Evolutionary conservation across 2,797 vertebrate species (phyloP), one percentile per base, ranked within the genome.

Genomic region (Dryobates pubescens): DNA sequence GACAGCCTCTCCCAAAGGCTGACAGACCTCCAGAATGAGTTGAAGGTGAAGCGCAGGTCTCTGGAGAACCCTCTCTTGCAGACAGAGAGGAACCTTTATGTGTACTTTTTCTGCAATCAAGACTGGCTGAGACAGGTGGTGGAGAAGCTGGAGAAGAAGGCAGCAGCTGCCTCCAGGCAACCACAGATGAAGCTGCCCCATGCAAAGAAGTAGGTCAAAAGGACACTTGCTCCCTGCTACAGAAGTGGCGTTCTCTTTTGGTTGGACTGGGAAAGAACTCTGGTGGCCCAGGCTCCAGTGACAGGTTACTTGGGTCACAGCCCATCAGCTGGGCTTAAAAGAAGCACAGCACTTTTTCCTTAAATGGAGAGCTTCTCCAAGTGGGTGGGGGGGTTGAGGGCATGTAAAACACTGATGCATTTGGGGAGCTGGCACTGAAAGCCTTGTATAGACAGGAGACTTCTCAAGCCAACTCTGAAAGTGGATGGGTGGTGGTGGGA

Each of bases 71-170:
- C 94, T 58, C 30, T 87, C 29, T 70, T 93, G 70, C 83, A 91
- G 75, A 45, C 27, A 34, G 61, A 94, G 57, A 54, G 23, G 49
- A 85, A 43, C 20, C 87, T 96, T 27, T 96, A 96, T 0, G 47
- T 90, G 26, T 22, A 90, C 49, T 96, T 81, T 57, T 93, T 93
- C 92, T 94, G 69, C 30, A 34, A 51, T 4, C 36, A 86, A 51
- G 82, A 87, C 10, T 26, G 3, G 20, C 86, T 97, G 73, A 90
- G 67, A 65, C 56, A 96, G 51, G 4, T 77, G 38, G 96, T 96
- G 59, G 72, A 96, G 47, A 27, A 91, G 32, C 71, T 84, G n/a
- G 96, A 97, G 91, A 74, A 93, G 58, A 24, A 82, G 58, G 65
- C 27, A 17, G 18, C 61, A 13, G 47, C 80, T 80, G 90, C 38